phyloP scores from a whole-genome alignment of 2,113 vertebrate species.

The Ciconia boyciana region DNA sequence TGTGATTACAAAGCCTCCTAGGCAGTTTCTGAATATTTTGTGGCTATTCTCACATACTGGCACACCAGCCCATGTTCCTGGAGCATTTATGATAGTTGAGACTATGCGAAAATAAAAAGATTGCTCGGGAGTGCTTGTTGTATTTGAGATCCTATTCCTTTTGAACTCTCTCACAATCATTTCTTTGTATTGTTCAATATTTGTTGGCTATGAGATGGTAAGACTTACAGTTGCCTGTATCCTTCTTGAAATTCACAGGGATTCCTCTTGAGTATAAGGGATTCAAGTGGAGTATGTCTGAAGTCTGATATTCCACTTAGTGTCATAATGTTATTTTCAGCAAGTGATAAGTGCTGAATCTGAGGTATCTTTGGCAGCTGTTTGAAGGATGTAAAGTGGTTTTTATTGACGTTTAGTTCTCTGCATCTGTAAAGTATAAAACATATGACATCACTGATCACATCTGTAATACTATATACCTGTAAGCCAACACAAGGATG shows the following conservation, averaged over 20 bases:
- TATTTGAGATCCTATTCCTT: neutral
- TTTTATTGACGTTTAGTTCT: constrained; percentile 89
- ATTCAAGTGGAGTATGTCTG: constrained; percentile 76
- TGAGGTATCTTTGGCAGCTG: constrained; percentile 91
- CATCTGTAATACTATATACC: neutral
- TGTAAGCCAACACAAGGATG: neutral
- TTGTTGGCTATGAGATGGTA: neutral
- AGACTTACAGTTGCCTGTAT: constrained; percentile 85
- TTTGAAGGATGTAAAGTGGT: constrained; percentile 86
- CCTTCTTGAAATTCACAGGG: constrained; percentile 89
- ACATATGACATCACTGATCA: neutral
- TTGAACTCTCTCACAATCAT: neutral
- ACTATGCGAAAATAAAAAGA: neutral
- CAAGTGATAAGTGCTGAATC: constrained; percentile 87
- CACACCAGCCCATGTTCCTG: neutral
- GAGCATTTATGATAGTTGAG: neutral
- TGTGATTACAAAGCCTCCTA: neutral
- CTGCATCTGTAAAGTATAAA: constrained; percentile 81
- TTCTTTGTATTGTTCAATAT: neutral
- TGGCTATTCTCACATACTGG: neutral
- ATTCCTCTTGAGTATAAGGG: constrained; percentile 84
- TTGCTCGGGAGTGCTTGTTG: neutral
- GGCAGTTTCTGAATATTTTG: neutral
- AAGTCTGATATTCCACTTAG: constrained; percentile 82
- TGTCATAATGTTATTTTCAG: constrained; percentile 86